A percentile compares a stretch with the other conserved stretches of the same genome.
phyloP scores from a whole-genome alignment of 2,113 vertebrate species.

The Taxidea taxus region DNA sequence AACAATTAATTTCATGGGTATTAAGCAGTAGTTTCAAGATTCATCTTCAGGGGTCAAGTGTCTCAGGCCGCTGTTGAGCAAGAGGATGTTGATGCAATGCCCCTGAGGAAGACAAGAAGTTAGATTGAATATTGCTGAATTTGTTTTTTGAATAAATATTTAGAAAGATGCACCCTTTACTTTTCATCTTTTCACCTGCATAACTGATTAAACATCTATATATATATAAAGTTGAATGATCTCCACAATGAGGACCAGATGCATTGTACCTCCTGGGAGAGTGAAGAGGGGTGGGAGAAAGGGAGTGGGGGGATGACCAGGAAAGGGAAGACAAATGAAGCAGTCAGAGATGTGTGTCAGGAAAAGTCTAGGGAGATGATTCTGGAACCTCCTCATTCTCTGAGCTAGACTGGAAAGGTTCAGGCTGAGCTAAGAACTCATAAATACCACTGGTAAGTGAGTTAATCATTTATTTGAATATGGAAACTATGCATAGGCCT shows the following conservation, averaged over 20 bases:
- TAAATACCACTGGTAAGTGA: conserved; percentile 22
- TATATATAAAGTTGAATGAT: conserved; percentile 40
- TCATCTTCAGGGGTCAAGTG: neutral
- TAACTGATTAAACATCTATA: conserved; percentile 61
- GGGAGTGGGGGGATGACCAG: neutral
- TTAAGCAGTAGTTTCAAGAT: conserved; percentile 55
- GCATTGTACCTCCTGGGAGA: neutral
- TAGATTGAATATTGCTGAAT: neutral
- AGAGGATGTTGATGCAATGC: neutral
- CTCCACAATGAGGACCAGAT: neutral
- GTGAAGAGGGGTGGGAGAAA: no score
- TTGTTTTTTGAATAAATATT: conserved; percentile 66
- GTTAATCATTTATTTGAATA: conserved; percentile 4
- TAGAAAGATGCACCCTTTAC: conserved; percentile 32
- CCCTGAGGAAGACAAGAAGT: neutral
- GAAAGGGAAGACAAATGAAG: neutral
- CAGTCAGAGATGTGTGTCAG: neutral
- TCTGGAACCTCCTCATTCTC: neutral
- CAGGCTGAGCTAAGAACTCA: conserved; percentile 17
- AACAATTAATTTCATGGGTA: conserved; percentile 71
- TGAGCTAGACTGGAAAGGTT: neutral
- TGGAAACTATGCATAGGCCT: neutral
- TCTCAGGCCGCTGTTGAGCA: neutral
- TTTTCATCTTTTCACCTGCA: conserved; percentile 48
- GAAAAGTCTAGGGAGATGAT: neutral